phyloP scores from a whole-genome alignment of 2,113 vertebrate genomes.

The Typhlomys cinereus region DNA sequence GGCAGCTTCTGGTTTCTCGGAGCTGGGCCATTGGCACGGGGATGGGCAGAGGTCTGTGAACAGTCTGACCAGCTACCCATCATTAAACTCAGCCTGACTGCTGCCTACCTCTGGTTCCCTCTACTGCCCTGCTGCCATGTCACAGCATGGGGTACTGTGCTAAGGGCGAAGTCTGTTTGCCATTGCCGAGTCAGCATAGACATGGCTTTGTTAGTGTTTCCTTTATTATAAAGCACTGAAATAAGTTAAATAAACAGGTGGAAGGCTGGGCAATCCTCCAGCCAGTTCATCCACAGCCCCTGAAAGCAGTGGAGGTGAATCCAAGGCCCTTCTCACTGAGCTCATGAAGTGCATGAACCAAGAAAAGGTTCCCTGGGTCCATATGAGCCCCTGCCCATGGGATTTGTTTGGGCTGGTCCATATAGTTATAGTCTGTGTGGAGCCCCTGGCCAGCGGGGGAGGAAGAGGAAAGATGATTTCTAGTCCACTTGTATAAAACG shows the following conservation, averaged over 20 bases:
- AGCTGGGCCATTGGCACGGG: constrained; percentile 62
- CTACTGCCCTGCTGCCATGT: constrained; percentile 53
- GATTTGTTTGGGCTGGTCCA: constrained; percentile 72
- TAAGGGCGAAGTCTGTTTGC: constrained; percentile 40
- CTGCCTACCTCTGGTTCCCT: constrained; percentile 75
- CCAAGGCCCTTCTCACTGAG: constrained; percentile 68
- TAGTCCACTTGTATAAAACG: constrained; percentile 69
- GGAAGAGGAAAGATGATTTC: constrained; percentile 50
- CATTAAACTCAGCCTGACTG: constrained; percentile 81
- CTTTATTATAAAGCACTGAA: constrained; percentile 84
- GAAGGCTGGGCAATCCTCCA: constrained; percentile 67
- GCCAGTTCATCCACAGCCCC: constrained; percentile 58
- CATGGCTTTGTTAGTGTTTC: constrained; percentile 81
- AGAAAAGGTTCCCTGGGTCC: constrained; percentile 69
- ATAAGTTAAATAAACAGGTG: constrained; percentile 81
- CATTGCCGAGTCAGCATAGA: constrained; percentile 68
- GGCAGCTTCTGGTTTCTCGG: constrained; percentile 75
- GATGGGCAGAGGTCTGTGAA: constrained; percentile 74
- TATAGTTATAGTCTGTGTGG: constrained; percentile 68
- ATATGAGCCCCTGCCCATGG: constrained; percentile 58
- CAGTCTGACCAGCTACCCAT: constrained; percentile 62
- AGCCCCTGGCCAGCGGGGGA: constrained; percentile 80
- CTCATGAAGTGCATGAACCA: constrained; percentile 67
- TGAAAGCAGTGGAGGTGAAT: constrained; percentile 60
- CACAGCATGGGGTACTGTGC: not conserved